phyloP scores from a whole-genome alignment of 2,113 vertebrate genomes.

The Parus major region DNA sequence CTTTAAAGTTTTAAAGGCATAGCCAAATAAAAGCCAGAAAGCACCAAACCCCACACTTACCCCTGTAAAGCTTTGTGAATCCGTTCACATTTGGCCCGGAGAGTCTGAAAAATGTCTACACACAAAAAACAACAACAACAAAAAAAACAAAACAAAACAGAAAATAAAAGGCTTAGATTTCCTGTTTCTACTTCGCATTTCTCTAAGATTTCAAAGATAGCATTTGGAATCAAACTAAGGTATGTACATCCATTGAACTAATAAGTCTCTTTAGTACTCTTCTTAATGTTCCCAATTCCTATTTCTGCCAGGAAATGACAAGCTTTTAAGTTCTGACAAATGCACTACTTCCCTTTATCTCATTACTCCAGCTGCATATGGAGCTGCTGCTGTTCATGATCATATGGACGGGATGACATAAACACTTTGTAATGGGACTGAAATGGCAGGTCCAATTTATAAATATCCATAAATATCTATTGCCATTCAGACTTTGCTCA shows the following conservation, averaged over 20 bases:
- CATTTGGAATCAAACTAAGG: not conserved
- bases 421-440: not conserved
- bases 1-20: not conserved
- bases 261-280: not conserved
- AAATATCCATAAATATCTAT: not conserved
- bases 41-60: conserved; percentile 69
- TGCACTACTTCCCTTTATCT: not conserved
- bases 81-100: conserved; percentile 83
- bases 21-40: not conserved
- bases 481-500: not conserved
- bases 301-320: not conserved
- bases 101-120: conserved; percentile 85
- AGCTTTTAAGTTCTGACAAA: not conserved
- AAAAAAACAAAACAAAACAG: not conserved
- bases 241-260: not conserved
- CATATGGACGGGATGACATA: not conserved
- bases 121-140: not conserved
- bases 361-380: not conserved
- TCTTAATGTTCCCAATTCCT: not conserved
- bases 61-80: conserved; percentile 86
- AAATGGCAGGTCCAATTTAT: not conserved
- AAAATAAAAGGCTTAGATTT: not conserved
- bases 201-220: not conserved
- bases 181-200: not conserved
- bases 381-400: not conserved